Base-by-base conservation (phyloP, 1,140 invertebrate species). In the Brachionus rubens region DNA sequence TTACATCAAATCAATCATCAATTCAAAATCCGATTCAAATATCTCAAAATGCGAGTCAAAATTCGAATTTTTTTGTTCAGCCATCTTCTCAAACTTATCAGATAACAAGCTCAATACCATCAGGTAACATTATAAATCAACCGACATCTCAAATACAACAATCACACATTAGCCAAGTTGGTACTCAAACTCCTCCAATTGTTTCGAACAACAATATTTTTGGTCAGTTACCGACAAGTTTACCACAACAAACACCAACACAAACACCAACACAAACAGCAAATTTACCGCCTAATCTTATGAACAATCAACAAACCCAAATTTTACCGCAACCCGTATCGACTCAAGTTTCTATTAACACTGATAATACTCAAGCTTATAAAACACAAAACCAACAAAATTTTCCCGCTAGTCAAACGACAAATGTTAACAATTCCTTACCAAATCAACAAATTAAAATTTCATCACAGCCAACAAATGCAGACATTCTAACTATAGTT, bases 361-460 rank as follows among this genome's bases (percentile, higher is more conserved):
- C 33, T 65, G 36, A 65, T 65, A 65, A 65, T 65, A 65, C 59
- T 65, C 59, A 65, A 65, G n/a, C n/a, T n/a, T n/a, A n/a, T n/a
- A n/a, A n/a, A n/a, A 19, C 19, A 41, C 1, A 24, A 10, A 65
- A 16, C 19, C 54, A 59, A 59, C 54, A 33, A 59, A 59, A 59
- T 59, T 59, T 65, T 12, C 33, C 59, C 19, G 41, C 33, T 65
- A 46, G 43, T 46, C 43, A 46, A 46, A 4, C 43, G 14, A 46
- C 14, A n/a, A n/a, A n/a, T n/a, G n/a, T n/a, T n/a, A n/a, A n/a
- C 3, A 46, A 46, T 46, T 46, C 43, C 9, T 46, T 16, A 14
- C 5, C 43, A 2, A 46, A 46, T 46, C 43, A 46, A 46, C 9
- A 4, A n/a, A 7, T 46, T 14, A 46, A 10, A 46, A 46, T 36